Evolutionary conservation across 2,113 vertebrate species (phyloP).

Genomic region (Eolophus roseicapilla): DNA sequence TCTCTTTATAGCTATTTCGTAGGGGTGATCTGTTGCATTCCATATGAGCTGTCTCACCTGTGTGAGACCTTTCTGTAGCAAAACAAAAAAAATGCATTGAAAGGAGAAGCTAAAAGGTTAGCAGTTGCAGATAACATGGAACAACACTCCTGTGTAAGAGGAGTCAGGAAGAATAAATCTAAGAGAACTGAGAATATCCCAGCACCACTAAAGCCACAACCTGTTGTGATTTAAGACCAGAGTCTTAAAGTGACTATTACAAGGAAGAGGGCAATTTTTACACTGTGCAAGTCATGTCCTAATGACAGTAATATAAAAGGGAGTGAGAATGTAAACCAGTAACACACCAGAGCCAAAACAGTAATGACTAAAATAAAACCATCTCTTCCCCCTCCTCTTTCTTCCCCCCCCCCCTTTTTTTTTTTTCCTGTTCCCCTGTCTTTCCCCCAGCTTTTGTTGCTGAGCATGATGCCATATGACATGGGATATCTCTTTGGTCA

Average conservation of each 20-base stretch:
- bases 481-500: not conserved
- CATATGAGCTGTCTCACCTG: not conserved
- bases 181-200: not conserved
- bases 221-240: not conserved
- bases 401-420: no score
- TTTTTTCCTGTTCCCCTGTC: not conserved
- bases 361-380: not conserved
- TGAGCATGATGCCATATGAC: not conserved
- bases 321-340: not conserved
- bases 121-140: not conserved
- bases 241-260: not conserved
- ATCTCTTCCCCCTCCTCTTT: accelerated
- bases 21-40: not conserved
- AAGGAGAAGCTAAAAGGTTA: not conserved
- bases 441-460: not conserved
- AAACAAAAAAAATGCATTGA: not conserved
- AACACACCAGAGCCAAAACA: not conserved
- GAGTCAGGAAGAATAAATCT: not conserved
- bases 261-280: not conserved
- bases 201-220: not conserved
- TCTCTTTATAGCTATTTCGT: not conserved
- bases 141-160: not conserved
- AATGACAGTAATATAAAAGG: not conserved
- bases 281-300: not conserved
- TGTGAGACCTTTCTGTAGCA: not conserved